Evolutionary conservation across 1,140 invertebrate genomes (phyloP).

Genomic region (Ridgeia piscesae): DNA sequence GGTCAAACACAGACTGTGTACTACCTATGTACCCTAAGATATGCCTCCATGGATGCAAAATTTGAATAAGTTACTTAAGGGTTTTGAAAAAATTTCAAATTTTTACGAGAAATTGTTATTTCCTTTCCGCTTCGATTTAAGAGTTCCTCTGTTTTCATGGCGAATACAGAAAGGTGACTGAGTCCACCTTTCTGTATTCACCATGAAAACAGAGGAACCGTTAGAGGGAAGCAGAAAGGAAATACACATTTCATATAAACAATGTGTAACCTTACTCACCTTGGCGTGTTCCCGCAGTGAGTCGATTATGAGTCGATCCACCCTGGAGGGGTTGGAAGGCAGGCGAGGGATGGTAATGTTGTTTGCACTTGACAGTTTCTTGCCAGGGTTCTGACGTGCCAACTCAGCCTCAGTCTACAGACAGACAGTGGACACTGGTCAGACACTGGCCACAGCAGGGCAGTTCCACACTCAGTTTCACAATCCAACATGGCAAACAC

Average conservation of each 20-base stretch:
- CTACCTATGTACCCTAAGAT: too few species aligned
- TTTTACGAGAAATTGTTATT: too few species aligned
- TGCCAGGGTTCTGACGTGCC: slow-evolving; percentile 77
- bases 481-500: not conserved
- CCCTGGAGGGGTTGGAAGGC: slow-evolving; percentile 77
- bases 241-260: too few species aligned
- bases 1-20: too few species aligned
- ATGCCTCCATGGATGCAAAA: too few species aligned
- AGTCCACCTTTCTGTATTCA: not conserved
- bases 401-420: slow-evolving; percentile 75
- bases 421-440: not conserved
- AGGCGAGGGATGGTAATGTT: slow-evolving; percentile 78
- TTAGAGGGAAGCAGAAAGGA: too few species aligned
- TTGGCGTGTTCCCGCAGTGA: slow-evolving; percentile 78
- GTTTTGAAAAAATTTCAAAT: too few species aligned
- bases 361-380: slow-evolving; percentile 79
- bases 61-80: too few species aligned
- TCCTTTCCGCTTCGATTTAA: too few species aligned
- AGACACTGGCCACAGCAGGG: not conserved
- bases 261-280: slow-evolving; percentile 51
- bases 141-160: too few species aligned
- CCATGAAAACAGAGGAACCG: too few species aligned
- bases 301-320: slow-evolving; percentile 81
- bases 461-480: not conserved
- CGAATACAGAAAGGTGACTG: not conserved